Conservation (phyloP, 1,140 invertebrate species). For the Holcopasites calliopsidis region DNA sequence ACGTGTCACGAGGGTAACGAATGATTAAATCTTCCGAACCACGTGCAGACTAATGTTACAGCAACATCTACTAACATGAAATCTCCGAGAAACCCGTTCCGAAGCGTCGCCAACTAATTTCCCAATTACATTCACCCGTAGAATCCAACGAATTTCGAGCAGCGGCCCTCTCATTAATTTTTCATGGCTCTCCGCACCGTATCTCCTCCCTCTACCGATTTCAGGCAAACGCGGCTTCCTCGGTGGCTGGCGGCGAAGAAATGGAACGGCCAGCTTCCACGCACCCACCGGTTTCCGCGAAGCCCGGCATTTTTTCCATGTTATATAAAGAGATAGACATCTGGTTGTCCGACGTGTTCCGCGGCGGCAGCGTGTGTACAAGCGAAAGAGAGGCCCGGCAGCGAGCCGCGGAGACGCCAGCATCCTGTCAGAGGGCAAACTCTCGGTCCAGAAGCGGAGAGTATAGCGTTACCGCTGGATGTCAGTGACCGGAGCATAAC, state of each 20-base stretch:
- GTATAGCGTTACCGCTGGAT: conserved; percentile 64
- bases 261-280: neutral
- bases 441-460: conserved; percentile 59
- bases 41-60: too few relatives aligned
- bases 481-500: conserved; percentile 76
- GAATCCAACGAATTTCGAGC: too few relatives aligned
- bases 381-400: conserved; percentile 18
- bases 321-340: conserved; percentile 1
- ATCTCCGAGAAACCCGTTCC: too few relatives aligned
- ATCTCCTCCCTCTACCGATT: neutral
- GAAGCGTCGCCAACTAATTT: neutral
- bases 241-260: neutral
- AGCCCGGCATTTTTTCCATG: neutral
- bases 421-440: conserved; percentile 62
- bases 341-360: neutral
- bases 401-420: conserved; percentile 4
- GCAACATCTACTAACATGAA: too few relatives aligned
- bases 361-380: neutral
- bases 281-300: neutral
- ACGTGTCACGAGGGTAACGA: too few relatives aligned
- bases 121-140: neutral
- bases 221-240: neutral
- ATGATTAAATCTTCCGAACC: too few relatives aligned
- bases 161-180: too few relatives aligned
- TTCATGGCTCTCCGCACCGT: too few relatives aligned